These are phyloP conservation scores for Platyscapa corneri DNA, from an alignment of 1,140 invertebrate genomes.

Conservation along the genomic window DNA sequence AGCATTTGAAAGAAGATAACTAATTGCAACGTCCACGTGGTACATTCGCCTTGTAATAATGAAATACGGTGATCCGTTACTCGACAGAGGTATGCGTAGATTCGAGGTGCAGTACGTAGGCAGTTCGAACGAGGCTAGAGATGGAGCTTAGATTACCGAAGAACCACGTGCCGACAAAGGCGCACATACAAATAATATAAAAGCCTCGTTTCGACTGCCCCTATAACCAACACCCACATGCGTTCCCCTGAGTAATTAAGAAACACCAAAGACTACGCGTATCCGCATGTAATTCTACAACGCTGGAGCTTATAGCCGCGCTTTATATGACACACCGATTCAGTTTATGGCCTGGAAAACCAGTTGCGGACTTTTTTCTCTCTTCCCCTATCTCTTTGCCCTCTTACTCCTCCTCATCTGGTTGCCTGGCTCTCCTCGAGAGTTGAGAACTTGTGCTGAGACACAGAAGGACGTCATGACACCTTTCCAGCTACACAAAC, in stretches of 20 bases:
- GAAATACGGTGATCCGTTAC: constrained; percentile 21
- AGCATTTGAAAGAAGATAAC: not conserved
- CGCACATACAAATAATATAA: not conserved
- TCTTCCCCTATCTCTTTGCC: not conserved
- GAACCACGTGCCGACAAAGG: not conserved
- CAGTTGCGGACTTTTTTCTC: constrained; percentile 33
- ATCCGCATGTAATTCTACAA: not conserved
- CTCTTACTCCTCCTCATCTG: not conserved
- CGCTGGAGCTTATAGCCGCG: not conserved
- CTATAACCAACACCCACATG: not conserved
- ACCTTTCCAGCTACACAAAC: not conserved
- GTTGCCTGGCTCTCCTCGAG: not conserved
- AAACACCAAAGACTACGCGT: not conserved
- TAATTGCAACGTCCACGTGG: not conserved
- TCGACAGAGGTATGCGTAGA: not conserved
- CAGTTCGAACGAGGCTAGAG: not conserved
- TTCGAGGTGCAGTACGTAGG: not conserved
- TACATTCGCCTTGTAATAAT: not conserved
- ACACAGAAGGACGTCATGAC: not conserved
- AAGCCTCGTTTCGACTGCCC: too few species aligned
- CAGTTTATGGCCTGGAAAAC: constrained; percentile 24
- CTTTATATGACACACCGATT: constrained; percentile 12
- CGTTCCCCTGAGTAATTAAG: not conserved
- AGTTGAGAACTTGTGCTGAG: not conserved
- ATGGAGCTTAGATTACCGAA: too few species aligned